These are phyloP conservation scores for Eretmochelys imbricata DNA, from an alignment of 2,113 vertebrate species.

Conservation along the genomic window DNA sequence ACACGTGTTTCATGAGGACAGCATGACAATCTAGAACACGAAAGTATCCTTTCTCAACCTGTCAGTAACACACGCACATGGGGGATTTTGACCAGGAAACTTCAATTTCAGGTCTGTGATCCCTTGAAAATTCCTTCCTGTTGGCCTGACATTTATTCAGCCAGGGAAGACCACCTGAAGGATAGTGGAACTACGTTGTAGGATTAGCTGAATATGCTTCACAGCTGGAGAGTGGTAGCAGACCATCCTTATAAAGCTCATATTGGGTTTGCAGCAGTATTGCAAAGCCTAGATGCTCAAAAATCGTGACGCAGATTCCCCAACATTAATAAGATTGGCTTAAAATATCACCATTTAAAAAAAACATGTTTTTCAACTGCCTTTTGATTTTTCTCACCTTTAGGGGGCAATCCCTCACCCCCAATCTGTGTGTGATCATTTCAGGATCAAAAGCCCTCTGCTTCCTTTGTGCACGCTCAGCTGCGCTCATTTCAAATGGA, in stretches of 20 bases:
- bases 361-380: background rate
- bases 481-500: background rate
- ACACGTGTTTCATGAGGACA: background rate
- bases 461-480: rapidly evolving
- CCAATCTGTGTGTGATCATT: background rate
- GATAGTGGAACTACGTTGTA: background rate
- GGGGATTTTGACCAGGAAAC: background rate
- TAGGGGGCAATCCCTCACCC: background rate
- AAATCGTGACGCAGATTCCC: background rate
- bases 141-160: background rate
- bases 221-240: background rate
- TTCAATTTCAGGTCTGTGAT: background rate
- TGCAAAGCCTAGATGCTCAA: background rate
- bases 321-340: rapidly evolving
- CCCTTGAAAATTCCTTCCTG: background rate
- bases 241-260: background rate
- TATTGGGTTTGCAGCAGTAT: background rate
- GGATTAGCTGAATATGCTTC: background rate
- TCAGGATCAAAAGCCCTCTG: background rate
- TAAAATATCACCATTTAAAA: background rate
- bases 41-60: background rate
- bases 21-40: background rate
- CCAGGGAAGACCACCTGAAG: background rate
- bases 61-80: background rate
- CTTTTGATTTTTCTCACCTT: background rate